Percentiles rank a stretch among this genome's conserved stretches.
phyloP scores from a whole-genome alignment of 2,113 vertebrate species.

The Geococcyx californianus region DNA sequence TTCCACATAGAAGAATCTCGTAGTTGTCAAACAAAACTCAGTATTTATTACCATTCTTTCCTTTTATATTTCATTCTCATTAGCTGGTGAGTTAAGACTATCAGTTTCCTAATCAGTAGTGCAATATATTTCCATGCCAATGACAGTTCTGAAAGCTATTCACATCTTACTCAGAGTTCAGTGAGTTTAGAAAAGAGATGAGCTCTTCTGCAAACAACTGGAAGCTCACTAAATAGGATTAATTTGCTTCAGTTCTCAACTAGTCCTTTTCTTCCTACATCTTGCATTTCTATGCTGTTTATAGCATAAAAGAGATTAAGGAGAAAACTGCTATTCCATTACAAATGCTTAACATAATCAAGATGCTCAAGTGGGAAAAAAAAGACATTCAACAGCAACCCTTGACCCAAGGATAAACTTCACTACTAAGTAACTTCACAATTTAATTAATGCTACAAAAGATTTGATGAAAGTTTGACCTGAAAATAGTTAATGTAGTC shows the following conservation, averaged over 20 bases:
- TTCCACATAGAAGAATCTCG: not conserved
- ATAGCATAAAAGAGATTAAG: slow-evolving; percentile 14
- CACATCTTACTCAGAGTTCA: slow-evolving; percentile 51
- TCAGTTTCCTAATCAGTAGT: slow-evolving; percentile 46
- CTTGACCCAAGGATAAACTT: not conserved
- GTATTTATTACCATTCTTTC: not conserved
- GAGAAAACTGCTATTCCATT: not conserved
- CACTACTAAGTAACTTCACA: not conserved
- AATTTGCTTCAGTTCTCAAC: not conserved
- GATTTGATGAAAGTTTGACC: not conserved
- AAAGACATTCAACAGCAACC: not conserved
- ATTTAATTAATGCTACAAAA: not conserved
- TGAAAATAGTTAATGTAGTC: not conserved
- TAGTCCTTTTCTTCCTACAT: not conserved
- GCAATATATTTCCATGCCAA: slow-evolving; percentile 67
- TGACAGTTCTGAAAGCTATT: slow-evolving; percentile 45
- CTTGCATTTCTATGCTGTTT: slow-evolving; percentile 21
- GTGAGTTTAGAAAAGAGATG: slow-evolving; percentile 41
- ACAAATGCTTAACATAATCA: not conserved
- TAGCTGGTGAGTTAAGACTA: not conserved
- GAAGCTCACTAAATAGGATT: slow-evolving; percentile 35
- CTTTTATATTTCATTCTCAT: not conserved
- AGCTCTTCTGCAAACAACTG: slow-evolving; percentile 53
- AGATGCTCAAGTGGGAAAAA: not conserved
- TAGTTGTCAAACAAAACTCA: not conserved